A percentile compares a stretch with the other conserved stretches of the same genome.
phyloP scores from a whole-genome alignment of 2,888 invertebrate genomes.

The Nephrocerus scutellatus region DNA sequence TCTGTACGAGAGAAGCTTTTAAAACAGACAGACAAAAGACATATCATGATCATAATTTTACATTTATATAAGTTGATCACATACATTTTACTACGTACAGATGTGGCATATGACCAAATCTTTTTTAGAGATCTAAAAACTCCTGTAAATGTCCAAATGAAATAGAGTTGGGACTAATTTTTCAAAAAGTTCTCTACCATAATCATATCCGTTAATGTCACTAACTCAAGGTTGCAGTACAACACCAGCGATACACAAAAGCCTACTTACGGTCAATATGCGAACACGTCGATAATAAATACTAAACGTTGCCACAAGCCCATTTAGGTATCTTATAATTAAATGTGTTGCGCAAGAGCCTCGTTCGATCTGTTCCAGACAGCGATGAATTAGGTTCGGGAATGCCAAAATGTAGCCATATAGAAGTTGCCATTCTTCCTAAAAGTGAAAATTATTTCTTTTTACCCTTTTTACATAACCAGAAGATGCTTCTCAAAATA shows the following conservation, averaged over 20 bases:
- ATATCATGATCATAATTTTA: too few relatives aligned
- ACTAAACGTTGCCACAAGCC: slow-evolving; percentile 61
- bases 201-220: too few relatives aligned
- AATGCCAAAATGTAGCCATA: slow-evolving; percentile 62
- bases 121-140: neutral
- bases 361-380: slow-evolving; percentile 49
- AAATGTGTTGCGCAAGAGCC: slow-evolving; percentile 58
- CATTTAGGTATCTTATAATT: slow-evolving; percentile 58
- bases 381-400: slow-evolving; percentile 54
- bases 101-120: neutral
- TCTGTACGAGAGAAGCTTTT: too few relatives aligned
- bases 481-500: slow-evolving; percentile 43
- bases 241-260: neutral
- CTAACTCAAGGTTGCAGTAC: slow-evolving; percentile 10
- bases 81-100: too few relatives aligned
- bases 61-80: too few relatives aligned
- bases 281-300: slow-evolving; percentile 65
- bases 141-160: neutral
- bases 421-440: slow-evolving; percentile 74
- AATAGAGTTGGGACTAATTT: slow-evolving; percentile 1
- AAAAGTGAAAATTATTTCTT: slow-evolving; percentile 31
- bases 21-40: too few relatives aligned
- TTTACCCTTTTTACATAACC: slow-evolving; percentile 8
- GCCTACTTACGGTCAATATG: slow-evolving; percentile 62
- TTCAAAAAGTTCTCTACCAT: too few relatives aligned